Conservation (phyloP, 2,888 invertebrate genomes). For the Drosophila limbata region DNA sequence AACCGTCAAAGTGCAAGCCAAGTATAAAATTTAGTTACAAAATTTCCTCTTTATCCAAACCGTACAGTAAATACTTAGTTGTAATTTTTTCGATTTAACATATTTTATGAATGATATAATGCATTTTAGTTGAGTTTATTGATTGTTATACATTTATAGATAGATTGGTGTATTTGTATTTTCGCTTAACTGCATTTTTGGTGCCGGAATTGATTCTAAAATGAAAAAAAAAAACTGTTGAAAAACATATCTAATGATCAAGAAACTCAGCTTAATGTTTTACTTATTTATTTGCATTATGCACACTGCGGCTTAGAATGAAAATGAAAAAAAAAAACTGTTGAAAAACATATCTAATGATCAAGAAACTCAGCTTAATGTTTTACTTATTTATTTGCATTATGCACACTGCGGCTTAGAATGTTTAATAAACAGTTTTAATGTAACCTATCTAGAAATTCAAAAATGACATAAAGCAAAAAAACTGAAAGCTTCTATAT, state of each 20-base stretch:
- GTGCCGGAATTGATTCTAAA: conserved; percentile 38
- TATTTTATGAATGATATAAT: conserved; percentile 75
- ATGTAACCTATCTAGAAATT: conserved; percentile 60
- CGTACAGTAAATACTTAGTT: conserved; percentile 79
- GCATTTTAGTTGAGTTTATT: conserved; percentile 82
- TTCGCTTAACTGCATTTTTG: conserved; percentile 70
- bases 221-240: neutral
- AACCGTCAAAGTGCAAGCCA: conserved; percentile 75
- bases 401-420: conserved; percentile 85
- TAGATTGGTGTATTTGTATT: conserved; percentile 71
- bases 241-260: conserved; percentile 56
- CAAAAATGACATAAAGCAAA: conserved; percentile 33
- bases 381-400: conserved; percentile 83
- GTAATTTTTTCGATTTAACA: conserved; percentile 80
- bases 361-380: conserved; percentile 79
- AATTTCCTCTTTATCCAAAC: conserved; percentile 85
- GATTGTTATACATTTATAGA: conserved; percentile 61
- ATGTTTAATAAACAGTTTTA: conserved; percentile 70
- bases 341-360: conserved; percentile 46
- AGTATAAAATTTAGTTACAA: conserved; percentile 82
- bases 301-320: conserved; percentile 85
- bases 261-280: conserved; percentile 80
- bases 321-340: neutral
- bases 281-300: conserved; percentile 84
- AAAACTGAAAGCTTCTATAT: conserved; percentile 34